These are phyloP conservation scores for Oscheius onirici DNA, from an alignment of 2,888 invertebrate genomes.

Conservation along the genomic window DNA sequence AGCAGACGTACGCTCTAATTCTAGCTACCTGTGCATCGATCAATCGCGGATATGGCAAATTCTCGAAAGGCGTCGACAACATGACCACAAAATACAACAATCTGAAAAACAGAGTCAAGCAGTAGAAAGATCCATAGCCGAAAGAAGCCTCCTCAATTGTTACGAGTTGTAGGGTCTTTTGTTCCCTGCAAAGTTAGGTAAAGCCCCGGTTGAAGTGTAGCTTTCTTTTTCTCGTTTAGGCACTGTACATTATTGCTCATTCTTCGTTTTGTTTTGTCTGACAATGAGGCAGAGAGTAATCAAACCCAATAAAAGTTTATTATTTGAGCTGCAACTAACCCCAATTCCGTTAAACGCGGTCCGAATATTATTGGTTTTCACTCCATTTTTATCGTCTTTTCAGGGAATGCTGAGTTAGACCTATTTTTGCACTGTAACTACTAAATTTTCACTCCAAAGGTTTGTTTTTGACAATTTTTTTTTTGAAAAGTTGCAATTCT, in stretches of 20 bases:
- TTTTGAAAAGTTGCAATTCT: neutral
- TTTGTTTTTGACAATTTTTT: neutral
- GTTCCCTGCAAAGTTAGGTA: constrained; percentile 19
- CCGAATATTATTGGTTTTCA: neutral
- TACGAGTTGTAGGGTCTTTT: constrained; percentile 10
- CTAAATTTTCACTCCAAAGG: neutral
- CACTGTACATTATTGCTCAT: constrained; percentile 21
- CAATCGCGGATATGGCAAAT: constrained; percentile 55
- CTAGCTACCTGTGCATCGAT: constrained; percentile 48
- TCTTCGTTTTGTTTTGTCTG: constrained; percentile 3
- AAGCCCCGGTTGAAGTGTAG: constrained; percentile 23
- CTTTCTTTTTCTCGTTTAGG: constrained; percentile 12
- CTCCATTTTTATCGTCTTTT: neutral
- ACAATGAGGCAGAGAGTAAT: constrained; percentile 2
- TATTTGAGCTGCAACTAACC: neutral
- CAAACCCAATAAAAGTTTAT: constrained; percentile 9
- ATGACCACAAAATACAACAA: constrained; percentile 51
- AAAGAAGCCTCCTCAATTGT: constrained; percentile 2
- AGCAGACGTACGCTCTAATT: constrained; percentile 58
- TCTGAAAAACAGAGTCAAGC: constrained; percentile 48
- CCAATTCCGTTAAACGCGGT: neutral
- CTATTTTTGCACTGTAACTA: neutral
- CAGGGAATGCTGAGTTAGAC: constrained; percentile 12
- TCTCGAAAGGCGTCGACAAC: constrained; percentile 51
- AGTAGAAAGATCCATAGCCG: constrained; percentile 3